Conservation (phyloP, 2,888 invertebrate species). For the Lithophane semibrunnea region DNA sequence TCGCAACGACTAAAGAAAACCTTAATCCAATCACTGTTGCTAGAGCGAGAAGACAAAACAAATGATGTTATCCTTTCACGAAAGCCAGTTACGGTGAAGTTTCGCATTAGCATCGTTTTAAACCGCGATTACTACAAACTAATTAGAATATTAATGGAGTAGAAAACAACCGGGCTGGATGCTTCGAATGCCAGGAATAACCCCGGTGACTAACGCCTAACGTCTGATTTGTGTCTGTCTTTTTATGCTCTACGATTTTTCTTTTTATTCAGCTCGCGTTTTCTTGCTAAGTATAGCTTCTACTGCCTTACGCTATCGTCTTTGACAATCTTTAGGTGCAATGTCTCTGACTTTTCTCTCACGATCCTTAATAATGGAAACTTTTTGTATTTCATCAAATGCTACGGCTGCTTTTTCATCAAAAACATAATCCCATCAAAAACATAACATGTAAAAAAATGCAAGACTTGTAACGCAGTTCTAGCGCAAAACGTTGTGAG, state of each 20-base stretch:
- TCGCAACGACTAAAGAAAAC: slow-evolving; percentile 30
- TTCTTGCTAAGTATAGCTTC: slow-evolving; percentile 35
- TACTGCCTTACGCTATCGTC: slow-evolving; percentile 10
- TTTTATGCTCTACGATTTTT: slow-evolving; percentile 57
- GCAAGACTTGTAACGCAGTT: no score
- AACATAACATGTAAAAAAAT: no score
- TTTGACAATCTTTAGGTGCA: background rate
- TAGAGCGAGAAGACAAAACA: slow-evolving; percentile 39
- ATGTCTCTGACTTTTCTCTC: background rate
- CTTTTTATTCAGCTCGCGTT: slow-evolving; percentile 58
- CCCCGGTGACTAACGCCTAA: slow-evolving; percentile 58
- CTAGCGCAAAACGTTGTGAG: no score
- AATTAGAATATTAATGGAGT: slow-evolving; percentile 66
- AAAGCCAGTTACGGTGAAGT: slow-evolving; percentile 62
- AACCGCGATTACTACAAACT: slow-evolving; percentile 67
- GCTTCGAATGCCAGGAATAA: slow-evolving; percentile 65
- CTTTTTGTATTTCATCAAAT: no score
- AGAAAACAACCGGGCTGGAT: slow-evolving; percentile 61
- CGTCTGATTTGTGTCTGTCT: slow-evolving; percentile 65
- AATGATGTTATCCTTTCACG: slow-evolving; percentile 52
- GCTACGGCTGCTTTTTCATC: no score
- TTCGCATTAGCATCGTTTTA: slow-evolving; percentile 58
- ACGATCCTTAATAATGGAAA: no score
- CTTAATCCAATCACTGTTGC: slow-evolving; percentile 23
- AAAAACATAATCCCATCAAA: background rate